phyloP scores from a whole-genome alignment of 2,797 vertebrate species.

The Mormyrops attenuatus region DNA sequence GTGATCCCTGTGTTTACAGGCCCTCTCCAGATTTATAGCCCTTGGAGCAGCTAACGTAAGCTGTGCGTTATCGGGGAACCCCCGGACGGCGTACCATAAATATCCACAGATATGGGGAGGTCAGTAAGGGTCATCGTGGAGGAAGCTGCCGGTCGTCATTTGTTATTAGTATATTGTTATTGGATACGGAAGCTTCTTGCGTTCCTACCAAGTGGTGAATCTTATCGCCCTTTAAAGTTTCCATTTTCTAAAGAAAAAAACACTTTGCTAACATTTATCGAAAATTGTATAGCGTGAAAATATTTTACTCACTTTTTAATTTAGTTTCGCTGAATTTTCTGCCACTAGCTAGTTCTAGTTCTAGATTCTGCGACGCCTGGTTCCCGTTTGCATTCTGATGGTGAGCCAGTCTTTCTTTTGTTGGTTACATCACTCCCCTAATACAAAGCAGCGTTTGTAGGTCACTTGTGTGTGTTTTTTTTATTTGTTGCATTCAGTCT shows the following conservation, averaged over 20 bases:
- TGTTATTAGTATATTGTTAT: slow-evolving; percentile 69
- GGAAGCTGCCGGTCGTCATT: slow-evolving; percentile 76
- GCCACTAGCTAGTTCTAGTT: background rate
- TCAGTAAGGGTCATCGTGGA: slow-evolving; percentile 51
- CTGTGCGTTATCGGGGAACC: slow-evolving; percentile 47
- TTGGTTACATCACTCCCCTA: background rate
- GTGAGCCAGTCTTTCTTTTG: background rate
- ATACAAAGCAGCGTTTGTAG: background rate
- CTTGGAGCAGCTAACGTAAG: slow-evolving; percentile 36
- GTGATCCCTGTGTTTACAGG: slow-evolving; percentile 9
- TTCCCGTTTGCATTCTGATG: background rate
- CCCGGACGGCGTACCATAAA: slow-evolving; percentile 51
- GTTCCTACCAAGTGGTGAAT: slow-evolving; percentile 63
- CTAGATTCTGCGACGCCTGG: background rate
- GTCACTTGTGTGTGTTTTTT: background rate
- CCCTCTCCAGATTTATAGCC: slow-evolving; percentile 54
- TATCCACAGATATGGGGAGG: slow-evolving; percentile 54
- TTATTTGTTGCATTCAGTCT: background rate
- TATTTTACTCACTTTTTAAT: background rate
- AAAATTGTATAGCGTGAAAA: background rate
- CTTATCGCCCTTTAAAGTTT: slow-evolving; percentile 52
- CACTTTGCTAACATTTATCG: slow-evolving; percentile 40
- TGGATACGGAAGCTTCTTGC: slow-evolving; percentile 63
- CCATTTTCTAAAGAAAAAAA: slow-evolving; percentile 64
- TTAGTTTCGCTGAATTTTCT: background rate